Conservation (phyloP, 2,797 vertebrate species). For the Leptoclinus maculatus region DNA sequence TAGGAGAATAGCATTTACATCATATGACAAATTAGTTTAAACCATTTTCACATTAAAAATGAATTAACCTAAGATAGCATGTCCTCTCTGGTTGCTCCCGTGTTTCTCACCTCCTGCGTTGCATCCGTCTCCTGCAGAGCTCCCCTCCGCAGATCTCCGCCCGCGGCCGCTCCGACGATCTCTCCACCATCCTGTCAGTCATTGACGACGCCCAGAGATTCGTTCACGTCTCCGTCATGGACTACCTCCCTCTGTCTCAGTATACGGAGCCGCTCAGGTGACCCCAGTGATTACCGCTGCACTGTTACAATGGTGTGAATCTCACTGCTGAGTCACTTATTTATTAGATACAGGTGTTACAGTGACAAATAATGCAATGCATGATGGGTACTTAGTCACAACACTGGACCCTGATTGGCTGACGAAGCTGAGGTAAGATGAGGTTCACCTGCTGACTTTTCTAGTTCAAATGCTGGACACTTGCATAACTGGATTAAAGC, state of each 20-base stretch:
- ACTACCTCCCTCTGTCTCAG: conserved; percentile 83
- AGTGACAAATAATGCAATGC: neutral
- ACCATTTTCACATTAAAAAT: neutral
- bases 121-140: conserved; percentile 70
- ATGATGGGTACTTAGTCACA: neutral
- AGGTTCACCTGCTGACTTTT: neutral
- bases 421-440: neutral
- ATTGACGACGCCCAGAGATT: conserved; percentile 81
- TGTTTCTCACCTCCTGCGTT: conserved; percentile 1
- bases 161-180: conserved; percentile 82
- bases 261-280: conserved; percentile 81
- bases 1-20: neutral
- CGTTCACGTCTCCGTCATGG: conserved; percentile 86
- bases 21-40: neutral
- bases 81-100: neutral
- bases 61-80: fast-evolving
- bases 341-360: neutral
- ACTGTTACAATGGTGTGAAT: neutral
- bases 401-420: neutral
- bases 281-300: too few relatives aligned
- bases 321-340: neutral
- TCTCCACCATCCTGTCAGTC: conserved; percentile 82
- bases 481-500: neutral
- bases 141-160: conserved; percentile 82
- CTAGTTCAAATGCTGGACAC: neutral